A percentile compares a stretch with the other conserved stretches of the same genome.
phyloP scores from a whole-genome alignment of 30 jellyfish, hydroid and myxozoan species.

The Catostylus mosaicus region DNA sequence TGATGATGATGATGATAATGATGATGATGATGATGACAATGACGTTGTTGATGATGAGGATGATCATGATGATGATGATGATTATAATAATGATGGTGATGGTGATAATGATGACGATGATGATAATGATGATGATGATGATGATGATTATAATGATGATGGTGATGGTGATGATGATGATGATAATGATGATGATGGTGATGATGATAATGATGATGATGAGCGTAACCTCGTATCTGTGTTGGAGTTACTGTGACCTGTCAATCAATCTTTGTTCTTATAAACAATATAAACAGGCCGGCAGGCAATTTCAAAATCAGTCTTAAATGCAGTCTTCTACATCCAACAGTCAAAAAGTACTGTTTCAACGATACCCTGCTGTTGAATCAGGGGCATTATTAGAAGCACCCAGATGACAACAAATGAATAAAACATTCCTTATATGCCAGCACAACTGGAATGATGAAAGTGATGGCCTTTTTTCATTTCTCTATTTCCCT shows the following conservation, averaged over 20 bases:
- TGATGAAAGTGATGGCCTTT: too few relatives aligned
- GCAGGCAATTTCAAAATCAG: too few relatives aligned
- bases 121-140: slow-evolving; percentile 58
- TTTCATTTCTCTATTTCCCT: too few relatives aligned
- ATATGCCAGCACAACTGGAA: too few relatives aligned
- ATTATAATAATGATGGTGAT: slow-evolving; percentile 50
- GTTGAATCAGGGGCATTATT: too few relatives aligned
- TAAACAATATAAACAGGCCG: neutral
- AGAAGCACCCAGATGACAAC: too few relatives aligned
- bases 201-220: slow-evolving; percentile 53
- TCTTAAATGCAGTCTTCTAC: too few relatives aligned
- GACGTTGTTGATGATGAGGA: slow-evolving; percentile 49
- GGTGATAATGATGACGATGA: slow-evolving; percentile 56
- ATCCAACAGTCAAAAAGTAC: too few relatives aligned
- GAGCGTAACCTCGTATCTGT: slow-evolving; percentile 6
- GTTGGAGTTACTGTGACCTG: neutral
- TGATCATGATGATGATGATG: slow-evolving; percentile 61
- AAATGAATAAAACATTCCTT: too few relatives aligned
- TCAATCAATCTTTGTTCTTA: neutral
- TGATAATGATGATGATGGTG: slow-evolving; percentile 46
- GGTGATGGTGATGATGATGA: slow-evolving; percentile 62
- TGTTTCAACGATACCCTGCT: too few relatives aligned
- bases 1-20: slow-evolving; percentile 46
- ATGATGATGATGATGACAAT: slow-evolving; percentile 57
- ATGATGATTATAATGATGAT: slow-evolving; percentile 58